Percentiles rank a stretch among this genome's conserved stretches.
Evolutionary conservation across 2,888 invertebrate species (phyloP).

Genomic region (Tinea trinotella): DNA sequence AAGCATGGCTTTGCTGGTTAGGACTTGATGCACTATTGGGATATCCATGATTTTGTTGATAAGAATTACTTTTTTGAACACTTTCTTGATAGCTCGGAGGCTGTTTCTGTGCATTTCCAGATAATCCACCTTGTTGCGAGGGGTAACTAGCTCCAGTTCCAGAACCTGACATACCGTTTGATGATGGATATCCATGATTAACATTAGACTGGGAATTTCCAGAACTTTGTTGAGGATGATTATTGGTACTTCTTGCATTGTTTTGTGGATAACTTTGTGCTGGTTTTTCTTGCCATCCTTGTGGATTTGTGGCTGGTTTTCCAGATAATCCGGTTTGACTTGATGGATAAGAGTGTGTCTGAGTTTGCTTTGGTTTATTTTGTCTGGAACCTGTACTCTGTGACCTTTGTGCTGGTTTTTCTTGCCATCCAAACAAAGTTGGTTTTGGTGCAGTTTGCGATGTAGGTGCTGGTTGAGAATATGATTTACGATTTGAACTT

Average conservation of each 20-base stretch:
- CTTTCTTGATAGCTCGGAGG: constrained; percentile 43
- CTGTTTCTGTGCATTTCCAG: constrained; percentile 31
- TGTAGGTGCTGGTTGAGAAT: constrained; percentile 47
- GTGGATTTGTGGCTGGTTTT: constrained; percentile 26
- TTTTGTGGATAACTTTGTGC: constrained; percentile 39
- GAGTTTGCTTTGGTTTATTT: constrained; percentile 32
- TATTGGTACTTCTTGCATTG: constrained; percentile 27
- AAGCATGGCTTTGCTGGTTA: constrained; percentile 19
- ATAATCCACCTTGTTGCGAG: constrained; percentile 13
- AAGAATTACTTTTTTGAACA: constrained; percentile 44
- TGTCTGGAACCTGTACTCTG: constrained; percentile 36
- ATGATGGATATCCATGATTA: constrained; percentile 47
- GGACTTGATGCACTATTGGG: constrained; percentile 22
- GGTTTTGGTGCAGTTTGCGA: constrained; percentile 40
- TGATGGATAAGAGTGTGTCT: constrained; percentile 28
- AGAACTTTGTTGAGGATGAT: constrained; percentile 22
- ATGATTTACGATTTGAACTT: constrained; percentile 42
- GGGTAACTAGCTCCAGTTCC: constrained; percentile 28
- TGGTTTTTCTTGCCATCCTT: no score
- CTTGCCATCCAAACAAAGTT: constrained; percentile 57
- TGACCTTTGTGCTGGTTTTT: constrained; percentile 42
- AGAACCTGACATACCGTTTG: constrained; percentile 36
- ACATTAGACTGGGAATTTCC: constrained; percentile 23
- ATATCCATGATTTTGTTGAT: constrained; percentile 33
- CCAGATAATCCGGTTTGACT: constrained; percentile 28